These are phyloP conservation scores for Casuarius casuarius DNA, from an alignment of 2,113 vertebrate species.

Conservation along the genomic window DNA sequence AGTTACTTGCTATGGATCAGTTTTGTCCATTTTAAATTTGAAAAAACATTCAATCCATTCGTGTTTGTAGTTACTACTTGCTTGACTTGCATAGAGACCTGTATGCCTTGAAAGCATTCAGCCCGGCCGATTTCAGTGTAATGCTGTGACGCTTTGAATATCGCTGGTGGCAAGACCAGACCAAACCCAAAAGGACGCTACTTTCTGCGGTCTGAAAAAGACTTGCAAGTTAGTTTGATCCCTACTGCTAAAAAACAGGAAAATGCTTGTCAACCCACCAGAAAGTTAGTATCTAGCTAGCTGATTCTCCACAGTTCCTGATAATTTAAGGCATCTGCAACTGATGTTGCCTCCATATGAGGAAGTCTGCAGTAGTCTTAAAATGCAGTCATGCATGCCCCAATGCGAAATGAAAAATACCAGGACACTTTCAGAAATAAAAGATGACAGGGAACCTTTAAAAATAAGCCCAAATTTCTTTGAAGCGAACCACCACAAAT, in stretches of 20 bases:
- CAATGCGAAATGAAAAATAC: not conserved
- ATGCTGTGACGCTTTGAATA: not conserved
- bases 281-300: not conserved
- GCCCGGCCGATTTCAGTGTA: not conserved
- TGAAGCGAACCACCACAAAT: not conserved
- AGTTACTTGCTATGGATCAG: not conserved
- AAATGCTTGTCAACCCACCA: not conserved
- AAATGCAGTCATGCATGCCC: rapidly evolving
- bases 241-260: not conserved
- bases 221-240: not conserved
- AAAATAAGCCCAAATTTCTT: slow-evolving; percentile 7
- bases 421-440: not conserved
- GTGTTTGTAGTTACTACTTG: too few species aligned
- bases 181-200: not conserved
- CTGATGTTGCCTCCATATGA: not conserved
- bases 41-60: not conserved
- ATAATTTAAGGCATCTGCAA: not conserved
- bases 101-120: not conserved
- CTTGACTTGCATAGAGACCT: too few species aligned
- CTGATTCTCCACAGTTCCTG: not conserved
- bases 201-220: not conserved
- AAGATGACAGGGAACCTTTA: not conserved
- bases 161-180: not conserved
- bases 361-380: not conserved
- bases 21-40: rapidly evolving